Conservation (phyloP, 2,113 vertebrate genomes). For the Romanogobio albipinnatus region DNA sequence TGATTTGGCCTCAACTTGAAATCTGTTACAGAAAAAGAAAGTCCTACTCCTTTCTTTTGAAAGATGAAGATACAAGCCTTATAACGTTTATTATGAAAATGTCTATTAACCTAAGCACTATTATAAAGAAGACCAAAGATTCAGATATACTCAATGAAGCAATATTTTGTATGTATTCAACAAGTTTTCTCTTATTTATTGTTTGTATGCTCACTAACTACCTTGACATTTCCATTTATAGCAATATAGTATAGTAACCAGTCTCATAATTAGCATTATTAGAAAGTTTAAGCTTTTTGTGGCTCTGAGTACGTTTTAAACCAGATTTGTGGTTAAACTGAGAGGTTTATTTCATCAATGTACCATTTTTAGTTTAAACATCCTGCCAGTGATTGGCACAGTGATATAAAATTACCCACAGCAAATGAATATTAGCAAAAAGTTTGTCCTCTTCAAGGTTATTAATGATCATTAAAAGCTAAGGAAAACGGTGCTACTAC, state of each 20-base stretch:
- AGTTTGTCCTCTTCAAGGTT: not conserved
- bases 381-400: not conserved
- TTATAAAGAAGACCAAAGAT: not conserved
- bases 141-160: not conserved
- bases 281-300: not conserved
- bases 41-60: not conserved
- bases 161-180: conserved; percentile 27
- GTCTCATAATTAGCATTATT: not conserved
- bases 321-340: not conserved
- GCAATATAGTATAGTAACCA: not conserved
- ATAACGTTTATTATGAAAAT: not conserved
- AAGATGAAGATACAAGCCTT: not conserved
- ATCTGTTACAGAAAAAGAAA: not conserved
- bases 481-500: not conserved
- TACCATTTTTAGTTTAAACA: not conserved
- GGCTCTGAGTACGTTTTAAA: not conserved
- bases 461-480: not conserved
- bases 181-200: conserved; percentile 24
- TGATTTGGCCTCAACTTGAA: not conserved
- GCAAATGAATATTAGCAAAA: not conserved
- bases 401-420: not conserved
- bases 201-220: conserved; percentile 17
- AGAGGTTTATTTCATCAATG: not conserved
- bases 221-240: not conserved
- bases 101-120: not conserved